A percentile compares a stretch with the other conserved stretches of the same genome.
Evolutionary conservation across 2,888 invertebrate genomes (phyloP).

Genomic region (Hydroisotoma schaefferi): DNA sequence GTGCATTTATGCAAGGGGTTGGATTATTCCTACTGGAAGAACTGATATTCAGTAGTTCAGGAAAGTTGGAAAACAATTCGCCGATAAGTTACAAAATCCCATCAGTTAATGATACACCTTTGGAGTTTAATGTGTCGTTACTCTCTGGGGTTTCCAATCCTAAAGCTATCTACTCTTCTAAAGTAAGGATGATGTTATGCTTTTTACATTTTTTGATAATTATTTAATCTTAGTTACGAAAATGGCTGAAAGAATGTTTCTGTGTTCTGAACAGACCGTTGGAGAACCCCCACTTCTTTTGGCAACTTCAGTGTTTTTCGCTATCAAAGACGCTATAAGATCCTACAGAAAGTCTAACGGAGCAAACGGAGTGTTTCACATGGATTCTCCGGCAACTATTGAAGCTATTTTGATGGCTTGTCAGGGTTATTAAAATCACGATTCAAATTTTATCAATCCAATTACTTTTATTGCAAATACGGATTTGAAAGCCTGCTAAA

Average conservation of each 20-base stretch:
- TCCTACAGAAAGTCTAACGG: conserved; percentile 74
- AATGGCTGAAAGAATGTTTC: background rate
- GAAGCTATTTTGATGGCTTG: conserved; percentile 62
- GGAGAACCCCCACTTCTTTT: conserved; percentile 93
- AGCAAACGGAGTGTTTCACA: conserved; percentile 57
- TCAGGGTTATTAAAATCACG: background rate
- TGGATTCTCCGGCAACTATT: conserved; percentile 82
- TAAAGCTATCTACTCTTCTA: conserved; percentile 89
- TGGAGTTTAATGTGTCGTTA: conserved; percentile 85
- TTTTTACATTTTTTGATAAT: background rate
- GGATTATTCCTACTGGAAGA: conserved; percentile 90
- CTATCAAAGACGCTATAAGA: conserved; percentile 79
- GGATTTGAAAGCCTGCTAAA: no score
- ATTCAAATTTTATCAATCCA: no score
- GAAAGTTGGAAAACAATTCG: conserved; percentile 75
- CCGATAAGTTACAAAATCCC: conserved; percentile 94
- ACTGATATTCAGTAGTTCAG: conserved; percentile 77
- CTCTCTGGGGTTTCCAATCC: conserved; percentile 84
- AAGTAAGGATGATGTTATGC: conserved; percentile 60
- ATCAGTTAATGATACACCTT: conserved; percentile 84
- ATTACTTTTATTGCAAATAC: no score
- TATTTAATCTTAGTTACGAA: background rate
- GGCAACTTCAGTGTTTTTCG: conserved; percentile 81
- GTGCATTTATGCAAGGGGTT: conserved; percentile 90
- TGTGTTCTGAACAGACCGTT: conserved; percentile 65